Base-by-base conservation (phyloP, 2,797 vertebrate species). In the Neosilurus hyrtlii region DNA sequence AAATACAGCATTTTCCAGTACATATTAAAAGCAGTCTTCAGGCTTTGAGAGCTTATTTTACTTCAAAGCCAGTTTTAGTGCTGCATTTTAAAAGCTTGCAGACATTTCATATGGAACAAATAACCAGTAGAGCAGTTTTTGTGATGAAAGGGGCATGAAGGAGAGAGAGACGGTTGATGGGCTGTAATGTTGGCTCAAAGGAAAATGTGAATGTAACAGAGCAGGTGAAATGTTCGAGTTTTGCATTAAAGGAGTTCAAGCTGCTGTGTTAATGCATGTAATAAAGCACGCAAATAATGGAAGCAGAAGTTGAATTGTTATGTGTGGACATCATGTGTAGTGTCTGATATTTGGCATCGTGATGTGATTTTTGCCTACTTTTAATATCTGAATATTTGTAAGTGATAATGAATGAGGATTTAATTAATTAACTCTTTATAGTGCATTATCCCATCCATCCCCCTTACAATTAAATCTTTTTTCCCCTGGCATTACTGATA, bases 61-160 rank as follows among this genome's bases (percentile, higher is more conserved):
- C 18, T 24, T 24, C 57, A 51, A 62, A 62, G n/a, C 57, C 16
- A 18, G 43, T 63, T 78, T 57, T 10, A 3, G 26, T 1, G 52
- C 52, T 30, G 10, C 52, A 54, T 73, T 49, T 24, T 49, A n/a
- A 24, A 49, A 76, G 14, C 35, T 37, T 35, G 35, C 49, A 62
- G 62, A 18, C n/a, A 37, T 26, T 78, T 51, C 59, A 63, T 51
- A 63, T 26, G 49, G 37, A 78, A 63, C 75, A 63, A 78, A 63
- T 51, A 63, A 49, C 22, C 14, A 51, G 75, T 26, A 6, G 57
- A 51, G 75, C 37, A 26, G 59, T 18, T n/a, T 10, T 15, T 7
- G 43, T 63, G 59, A 62, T 63, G 37, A 62, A 78, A 78, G 43
- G 4, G 30, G n/a, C 15, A 49, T 63, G 59, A 63, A 63, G 37